phyloP scores from a whole-genome alignment of 2,888 invertebrate species.

The Lypha dubia region DNA sequence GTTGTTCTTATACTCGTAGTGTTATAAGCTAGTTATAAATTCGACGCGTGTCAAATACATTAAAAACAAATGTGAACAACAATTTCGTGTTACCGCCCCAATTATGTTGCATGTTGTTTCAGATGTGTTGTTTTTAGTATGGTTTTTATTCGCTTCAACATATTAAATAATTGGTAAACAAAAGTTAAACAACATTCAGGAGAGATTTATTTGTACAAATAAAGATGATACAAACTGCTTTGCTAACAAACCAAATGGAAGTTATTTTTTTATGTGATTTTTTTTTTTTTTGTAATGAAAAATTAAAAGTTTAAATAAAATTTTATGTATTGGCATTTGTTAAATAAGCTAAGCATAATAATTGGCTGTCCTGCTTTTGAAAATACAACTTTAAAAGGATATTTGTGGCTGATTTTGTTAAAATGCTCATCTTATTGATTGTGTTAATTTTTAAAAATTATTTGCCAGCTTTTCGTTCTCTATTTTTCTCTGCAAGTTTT shows the following conservation, averaged over 20 bases:
- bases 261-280: too few relatives aligned
- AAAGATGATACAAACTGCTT: conserved; percentile 12
- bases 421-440: not conserved
- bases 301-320: not conserved
- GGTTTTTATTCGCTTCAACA: conserved; percentile 26
- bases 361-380: not conserved
- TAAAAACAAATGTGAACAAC: conserved; percentile 55
- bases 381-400: not conserved
- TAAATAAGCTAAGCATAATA: not conserved
- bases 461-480: not conserved
- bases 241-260: too few relatives aligned
- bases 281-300: not conserved
- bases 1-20: not conserved
- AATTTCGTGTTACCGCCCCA: conserved; percentile 68
- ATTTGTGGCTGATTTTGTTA: not conserved
- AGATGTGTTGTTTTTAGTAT: conserved; percentile 1
- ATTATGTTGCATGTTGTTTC: conserved; percentile 48
- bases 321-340: too few relatives aligned
- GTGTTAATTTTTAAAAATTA: not conserved
- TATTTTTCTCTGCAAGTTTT: not conserved
- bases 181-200: conserved; percentile 46
- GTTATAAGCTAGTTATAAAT: conserved; percentile 50
- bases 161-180: conserved; percentile 64
- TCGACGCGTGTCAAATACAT: conserved; percentile 71
- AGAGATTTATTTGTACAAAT: conserved; percentile 48